phyloP scores from a whole-genome alignment of 2,797 vertebrate genomes.

The Molossus alvarezi region DNA sequence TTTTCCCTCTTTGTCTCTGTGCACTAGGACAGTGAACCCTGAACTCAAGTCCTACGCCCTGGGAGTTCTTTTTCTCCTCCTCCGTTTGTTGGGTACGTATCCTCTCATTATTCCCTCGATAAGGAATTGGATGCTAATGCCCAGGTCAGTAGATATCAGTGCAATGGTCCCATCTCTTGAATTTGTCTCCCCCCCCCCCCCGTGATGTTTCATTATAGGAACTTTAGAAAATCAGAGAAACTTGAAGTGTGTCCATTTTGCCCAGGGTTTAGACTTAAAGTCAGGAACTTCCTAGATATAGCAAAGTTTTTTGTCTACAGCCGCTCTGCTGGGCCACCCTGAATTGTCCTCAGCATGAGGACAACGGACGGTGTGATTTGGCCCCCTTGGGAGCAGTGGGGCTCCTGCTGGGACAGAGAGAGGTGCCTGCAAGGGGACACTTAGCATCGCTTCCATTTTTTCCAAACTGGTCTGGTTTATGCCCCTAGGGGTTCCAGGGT shows the following conservation, averaged over 20 bases:
- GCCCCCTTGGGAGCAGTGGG: slow-evolving; percentile 68
- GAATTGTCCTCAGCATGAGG: slow-evolving; percentile 58
- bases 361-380: slow-evolving; percentile 55
- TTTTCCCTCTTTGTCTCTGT: slow-evolving; percentile 75
- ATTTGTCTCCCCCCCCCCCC: background rate
- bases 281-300: background rate
- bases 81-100: slow-evolving; percentile 96
- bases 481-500: background rate
- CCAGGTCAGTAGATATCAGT: slow-evolving; percentile 34
- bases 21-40: slow-evolving; percentile 96
- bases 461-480: background rate
- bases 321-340: background rate
- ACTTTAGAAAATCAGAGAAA: background rate
- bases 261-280: background rate
- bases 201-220: background rate
- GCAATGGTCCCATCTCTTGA: background rate
- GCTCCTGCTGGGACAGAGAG: slow-evolving; percentile 24
- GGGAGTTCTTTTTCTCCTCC: slow-evolving; percentile 97
- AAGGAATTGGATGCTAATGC: background rate
- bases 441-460: slow-evolving; percentile 7
- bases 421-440: background rate
- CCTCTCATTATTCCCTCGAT: background rate
- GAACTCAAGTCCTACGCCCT: slow-evolving; percentile 99
- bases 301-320: background rate
- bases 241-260: background rate